Percentiles rank a stretch among this genome's conserved stretches.
phyloP scores from a whole-genome alignment of 1,140 invertebrate species.

The Maniola jurtina region DNA sequence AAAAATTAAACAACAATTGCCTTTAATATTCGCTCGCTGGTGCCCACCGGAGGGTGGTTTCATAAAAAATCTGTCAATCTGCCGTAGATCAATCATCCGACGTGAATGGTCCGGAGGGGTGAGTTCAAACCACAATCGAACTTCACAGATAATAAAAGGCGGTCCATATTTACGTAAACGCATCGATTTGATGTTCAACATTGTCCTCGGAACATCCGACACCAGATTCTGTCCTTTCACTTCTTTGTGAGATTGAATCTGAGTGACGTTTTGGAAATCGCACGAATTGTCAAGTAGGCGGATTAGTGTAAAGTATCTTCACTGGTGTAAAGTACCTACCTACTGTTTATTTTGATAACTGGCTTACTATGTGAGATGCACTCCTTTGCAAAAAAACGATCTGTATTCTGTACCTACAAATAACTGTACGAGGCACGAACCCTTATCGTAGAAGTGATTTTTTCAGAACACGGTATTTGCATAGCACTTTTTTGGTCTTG shows the following conservation, averaged over 20 bases:
- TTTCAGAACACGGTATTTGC: too few species aligned
- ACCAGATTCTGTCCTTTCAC: constrained; percentile 46
- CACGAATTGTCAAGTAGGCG: constrained; percentile 54
- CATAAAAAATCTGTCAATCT: constrained; percentile 77
- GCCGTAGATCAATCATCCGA: constrained; percentile 75
- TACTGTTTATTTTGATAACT: background rate
- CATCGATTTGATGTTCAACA: constrained; percentile 71
- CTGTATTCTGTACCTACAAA: too few species aligned
- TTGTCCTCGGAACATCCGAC: constrained; percentile 57
- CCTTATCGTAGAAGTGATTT: too few species aligned
- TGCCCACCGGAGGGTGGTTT: constrained; percentile 66
- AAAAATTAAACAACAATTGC: constrained; percentile 79
- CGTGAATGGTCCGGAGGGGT: constrained; percentile 67
- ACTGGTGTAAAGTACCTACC: too few species aligned
- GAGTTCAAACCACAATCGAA: constrained; percentile 64
- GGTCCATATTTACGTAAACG: constrained; percentile 75
- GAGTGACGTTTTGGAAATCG: constrained; percentile 52
- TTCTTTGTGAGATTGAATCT: constrained; percentile 52
- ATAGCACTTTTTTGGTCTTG: too few species aligned
- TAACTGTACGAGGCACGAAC: too few species aligned
- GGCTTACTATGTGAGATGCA: background rate
- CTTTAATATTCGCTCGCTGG: constrained; percentile 75
- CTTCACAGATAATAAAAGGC: constrained; percentile 71
- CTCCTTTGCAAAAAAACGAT: too few species aligned
- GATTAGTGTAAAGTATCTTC: constrained; percentile 23